A percentile compares a stretch with the other conserved stretches of the same genome.
These are phyloP conservation scores for Brachionus manjavacas DNA, from an alignment of 1,140 invertebrate species.

Conservation along the genomic window DNA sequence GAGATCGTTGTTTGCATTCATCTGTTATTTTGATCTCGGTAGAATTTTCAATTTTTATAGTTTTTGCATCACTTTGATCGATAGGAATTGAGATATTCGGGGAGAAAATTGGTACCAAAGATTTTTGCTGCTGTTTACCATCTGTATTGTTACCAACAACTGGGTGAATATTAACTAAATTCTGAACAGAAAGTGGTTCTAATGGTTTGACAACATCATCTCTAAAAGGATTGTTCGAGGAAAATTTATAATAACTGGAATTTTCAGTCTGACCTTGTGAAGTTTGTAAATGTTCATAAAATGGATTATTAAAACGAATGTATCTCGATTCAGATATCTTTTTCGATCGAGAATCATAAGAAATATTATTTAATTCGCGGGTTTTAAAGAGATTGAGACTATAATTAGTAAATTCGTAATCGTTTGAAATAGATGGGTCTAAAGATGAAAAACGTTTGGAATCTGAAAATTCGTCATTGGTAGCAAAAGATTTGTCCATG, in stretches of 20 bases:
- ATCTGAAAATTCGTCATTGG: background rate
- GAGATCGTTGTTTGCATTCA: background rate
- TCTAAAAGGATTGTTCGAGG: background rate
- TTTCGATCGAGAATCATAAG: background rate
- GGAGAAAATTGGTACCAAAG: background rate
- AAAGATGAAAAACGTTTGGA: background rate
- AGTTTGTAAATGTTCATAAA: background rate
- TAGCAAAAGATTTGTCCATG: background rate
- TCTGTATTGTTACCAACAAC: background rate
- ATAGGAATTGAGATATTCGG: background rate
- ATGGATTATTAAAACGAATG: background rate
- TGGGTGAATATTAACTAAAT: background rate
- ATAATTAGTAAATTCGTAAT: background rate
- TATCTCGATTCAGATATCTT: background rate
- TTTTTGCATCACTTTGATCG: background rate
- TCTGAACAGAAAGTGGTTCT: background rate
- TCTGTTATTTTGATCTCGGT: background rate
- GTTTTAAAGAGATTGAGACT: background rate
- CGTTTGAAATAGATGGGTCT: slow-evolving; percentile 5
- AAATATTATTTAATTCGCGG: background rate
- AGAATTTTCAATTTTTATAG: background rate
- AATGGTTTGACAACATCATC: background rate
- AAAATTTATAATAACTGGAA: background rate
- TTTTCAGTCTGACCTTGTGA: background rate
- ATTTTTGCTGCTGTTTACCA: background rate